A percentile compares a stretch with the other conserved stretches of the same genome.
Evolutionary conservation across 2,888 invertebrate genomes (phyloP).

Genomic region (Melanostoma mellinum): DNA sequence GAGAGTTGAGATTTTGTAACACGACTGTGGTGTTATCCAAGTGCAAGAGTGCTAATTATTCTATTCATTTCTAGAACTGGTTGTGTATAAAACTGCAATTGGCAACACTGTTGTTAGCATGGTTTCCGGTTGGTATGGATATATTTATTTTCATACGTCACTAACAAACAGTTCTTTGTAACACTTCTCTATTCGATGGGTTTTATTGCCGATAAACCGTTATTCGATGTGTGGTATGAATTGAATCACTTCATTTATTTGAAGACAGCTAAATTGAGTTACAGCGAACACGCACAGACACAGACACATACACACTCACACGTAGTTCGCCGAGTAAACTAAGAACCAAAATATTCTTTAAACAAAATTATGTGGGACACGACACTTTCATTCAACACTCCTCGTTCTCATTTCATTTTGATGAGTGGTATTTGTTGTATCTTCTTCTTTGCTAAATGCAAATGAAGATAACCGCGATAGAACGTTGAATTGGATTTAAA

Average conservation of each 20-base stretch:
- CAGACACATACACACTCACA: constrained; percentile 23
- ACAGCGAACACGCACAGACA: background rate
- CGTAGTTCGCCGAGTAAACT: constrained; percentile 3
- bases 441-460: constrained; percentile 39
- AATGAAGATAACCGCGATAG: constrained; percentile 31
- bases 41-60: constrained; percentile 9
- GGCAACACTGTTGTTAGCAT: constrained; percentile 38
- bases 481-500: constrained; percentile 1
- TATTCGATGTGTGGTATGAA: constrained; percentile 53
- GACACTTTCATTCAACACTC: constrained; percentile 62
- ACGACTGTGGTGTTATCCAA: background rate
- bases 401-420: constrained; percentile 23
- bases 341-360: constrained; percentile 30
- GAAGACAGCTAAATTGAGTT: constrained; percentile 44
- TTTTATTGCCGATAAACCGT: constrained; percentile 45
- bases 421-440: constrained; percentile 35
- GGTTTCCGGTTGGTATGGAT: constrained; percentile 39
- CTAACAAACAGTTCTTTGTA: constrained; percentile 39
- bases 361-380: constrained; percentile 49
- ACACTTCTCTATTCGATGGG: constrained; percentile 27
- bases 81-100: background rate
- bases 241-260: constrained; percentile 26
- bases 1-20: constrained; percentile 28
- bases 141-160: constrained; percentile 33
- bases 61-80: background rate